phyloP scores from a whole-genome alignment of 2,797 vertebrate species.

The Gobionotothen gibberifrons region DNA sequence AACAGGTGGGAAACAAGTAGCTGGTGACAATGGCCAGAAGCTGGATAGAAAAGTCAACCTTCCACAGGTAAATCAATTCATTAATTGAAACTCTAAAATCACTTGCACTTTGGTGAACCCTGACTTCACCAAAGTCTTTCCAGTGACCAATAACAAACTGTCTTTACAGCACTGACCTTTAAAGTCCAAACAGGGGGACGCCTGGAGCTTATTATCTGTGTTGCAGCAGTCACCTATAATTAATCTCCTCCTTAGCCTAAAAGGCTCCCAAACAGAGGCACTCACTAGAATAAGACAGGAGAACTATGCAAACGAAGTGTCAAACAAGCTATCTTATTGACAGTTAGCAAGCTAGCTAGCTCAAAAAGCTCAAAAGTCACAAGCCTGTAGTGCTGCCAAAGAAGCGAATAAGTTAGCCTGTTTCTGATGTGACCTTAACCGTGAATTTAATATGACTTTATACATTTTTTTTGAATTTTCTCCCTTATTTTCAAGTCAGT shows the following conservation, averaged over 20 bases:
- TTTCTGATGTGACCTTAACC: background rate
- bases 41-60: background rate
- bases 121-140: background rate
- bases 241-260: too few species aligned
- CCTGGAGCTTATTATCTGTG: too few species aligned
- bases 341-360: background rate
- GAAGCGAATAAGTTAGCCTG: background rate
- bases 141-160: background rate
- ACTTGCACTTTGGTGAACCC: too few species aligned
- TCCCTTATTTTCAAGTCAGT: too few species aligned
- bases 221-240: too few species aligned
- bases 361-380: background rate
- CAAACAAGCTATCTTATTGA: too few species aligned
- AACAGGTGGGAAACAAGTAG: background rate
- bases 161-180: background rate
- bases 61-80: too few species aligned
- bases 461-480: background rate
- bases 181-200: too few species aligned
- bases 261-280: too few species aligned
- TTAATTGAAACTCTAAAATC: too few species aligned
- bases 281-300: too few species aligned
- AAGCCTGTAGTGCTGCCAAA: background rate
- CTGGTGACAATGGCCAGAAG: background rate
- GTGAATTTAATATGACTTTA: background rate
- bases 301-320: too few species aligned